Evolutionary conservation across 2,113 vertebrate species (phyloP), one percentile per base, ranked within the genome.

Genomic region (Corythoichthys haematopterus): DNA sequence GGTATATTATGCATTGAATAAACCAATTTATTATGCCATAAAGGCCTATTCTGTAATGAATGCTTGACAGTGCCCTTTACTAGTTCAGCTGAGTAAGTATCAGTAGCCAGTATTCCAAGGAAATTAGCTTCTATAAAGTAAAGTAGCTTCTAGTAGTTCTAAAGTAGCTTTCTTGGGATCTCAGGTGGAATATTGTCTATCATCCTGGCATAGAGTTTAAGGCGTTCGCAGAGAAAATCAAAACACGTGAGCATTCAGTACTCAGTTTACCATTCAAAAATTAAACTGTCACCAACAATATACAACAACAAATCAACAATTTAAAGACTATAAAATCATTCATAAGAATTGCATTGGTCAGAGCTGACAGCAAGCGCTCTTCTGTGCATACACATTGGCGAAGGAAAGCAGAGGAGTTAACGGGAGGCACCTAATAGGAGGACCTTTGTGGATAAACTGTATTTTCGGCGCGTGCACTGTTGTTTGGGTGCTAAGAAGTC

Each of bases 261-360:
- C n/a, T 45, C 1, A 43, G 12, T 43, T 15, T n/a, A 45, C 1
- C 2, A 61, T 9, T 61, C 3, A 11, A 20, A 60, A 11, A 37
- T 60, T 40, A 45, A 61, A 45, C 38, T 10, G 8, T 45, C 16
- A n/a, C 3, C 16, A 12, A n/a, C 10, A 61, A 61, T 28, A 12
- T 16, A 8, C 57, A 7, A 13, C 7, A 36, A 56, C 4, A n/a
- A 20, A 2, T 2, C n/a, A 43, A 43, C 40, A n/a, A 57, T 3
- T 28, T 1, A 56, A 57, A 57, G 35, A 7, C 2, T 4, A 6
- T 79, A 90, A 90, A 92, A 88, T 89, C 85, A 72, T 92, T 81
- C 80, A 90, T 81, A 82, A 76, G 70, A 1, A 53, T 91, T 95
- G 94, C 93, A 94, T 93, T 94, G 92, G 89, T 91, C 67, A 87